Evolutionary conservation across 2,113 vertebrate genomes (phyloP).

Genomic region (Sorex araneus): DNA sequence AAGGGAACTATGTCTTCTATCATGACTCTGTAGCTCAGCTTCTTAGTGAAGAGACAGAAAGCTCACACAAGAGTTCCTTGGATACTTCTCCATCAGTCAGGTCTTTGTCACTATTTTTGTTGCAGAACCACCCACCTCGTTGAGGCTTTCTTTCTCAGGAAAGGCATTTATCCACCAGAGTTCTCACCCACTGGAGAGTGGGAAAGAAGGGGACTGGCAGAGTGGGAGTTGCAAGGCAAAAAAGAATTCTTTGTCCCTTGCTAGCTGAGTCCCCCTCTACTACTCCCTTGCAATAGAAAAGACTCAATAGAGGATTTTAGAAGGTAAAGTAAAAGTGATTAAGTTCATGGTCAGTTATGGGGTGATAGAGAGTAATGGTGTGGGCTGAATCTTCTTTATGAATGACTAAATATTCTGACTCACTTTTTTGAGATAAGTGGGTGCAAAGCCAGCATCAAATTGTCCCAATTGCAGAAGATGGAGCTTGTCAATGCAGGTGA

Average conservation of each 20-base stretch:
- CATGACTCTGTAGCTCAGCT: neutral
- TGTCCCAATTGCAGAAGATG: neutral
- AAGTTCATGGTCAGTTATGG: constrained; percentile 21
- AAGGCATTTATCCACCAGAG: constrained; percentile 70
- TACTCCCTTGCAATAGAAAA: constrained; percentile 49
- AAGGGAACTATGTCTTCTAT: constrained; percentile 22
- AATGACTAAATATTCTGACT: neutral
- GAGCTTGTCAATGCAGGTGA: neutral
- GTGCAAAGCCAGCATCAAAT: neutral
- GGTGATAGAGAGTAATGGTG: neutral
- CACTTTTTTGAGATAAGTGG: neutral
- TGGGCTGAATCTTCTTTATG: neutral
- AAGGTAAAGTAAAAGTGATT: constrained; percentile 49
- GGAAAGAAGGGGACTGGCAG: constrained; percentile 58
- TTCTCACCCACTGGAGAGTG: constrained; percentile 73
- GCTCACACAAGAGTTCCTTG: constrained; percentile 43
- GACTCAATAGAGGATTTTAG: neutral
- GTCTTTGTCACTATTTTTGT: constrained; percentile 78
- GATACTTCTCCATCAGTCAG: constrained; percentile 56
- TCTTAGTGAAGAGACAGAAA: constrained; percentile 53
- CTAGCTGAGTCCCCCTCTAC: neutral
- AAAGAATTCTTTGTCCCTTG: constrained; percentile 4
- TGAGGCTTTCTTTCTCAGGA: constrained; percentile 71
- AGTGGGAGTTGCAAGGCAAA: constrained; percentile 59
- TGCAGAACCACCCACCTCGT: constrained; percentile 81